Evolutionary conservation across 2,888 invertebrate species (phyloP), one percentile per base, ranked within the genome.

Genomic region (Adelognathus sp.): DNA sequence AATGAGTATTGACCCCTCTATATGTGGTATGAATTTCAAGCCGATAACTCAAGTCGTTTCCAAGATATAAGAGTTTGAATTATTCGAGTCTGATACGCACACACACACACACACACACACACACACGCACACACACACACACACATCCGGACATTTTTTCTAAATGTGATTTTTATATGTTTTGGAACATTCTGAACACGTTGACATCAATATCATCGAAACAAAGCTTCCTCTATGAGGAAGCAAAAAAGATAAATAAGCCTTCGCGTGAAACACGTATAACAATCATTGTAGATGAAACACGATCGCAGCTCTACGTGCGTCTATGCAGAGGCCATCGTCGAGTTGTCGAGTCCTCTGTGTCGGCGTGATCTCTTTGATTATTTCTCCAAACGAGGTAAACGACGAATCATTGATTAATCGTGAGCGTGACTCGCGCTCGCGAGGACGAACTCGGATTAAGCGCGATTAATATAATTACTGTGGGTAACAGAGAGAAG

Each of bases 321-420:
- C 16, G 11, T 46, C 46, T 3, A 18, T 9, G 41, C 0, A 46
- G 7, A 44, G 44, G 36, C 36, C 21, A 7, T 21, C 16, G 1
- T 1, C 18, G 1, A 9, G 1, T 1, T 9, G 5, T 7, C 18
- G n/a, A n/a, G n/a, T 9, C 6, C 46, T 21, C 21, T 11, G 18
- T 46, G 46, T 46, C 66, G 66, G 66, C 66, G 16, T 16, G 39
- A 54, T 74, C 58, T 67, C 46, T 56, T 56, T 64, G 29, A 33
- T 67, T 73, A 61, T 36, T 56, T 39, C 58, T 36, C 52, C 71
- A 82, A 80, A 82, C 71, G 76, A 81, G 79, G 73, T 50, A 69
- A 73, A 74, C 52, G 63, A 39, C 39, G 54, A 74, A 70, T 79
- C 77, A 79, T 80, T 79, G 79, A 83, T 83, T 81, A 79, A 83